Evolutionary conservation across 2,113 vertebrate species (phyloP).

Genomic region (Grammomys surdaster): DNA sequence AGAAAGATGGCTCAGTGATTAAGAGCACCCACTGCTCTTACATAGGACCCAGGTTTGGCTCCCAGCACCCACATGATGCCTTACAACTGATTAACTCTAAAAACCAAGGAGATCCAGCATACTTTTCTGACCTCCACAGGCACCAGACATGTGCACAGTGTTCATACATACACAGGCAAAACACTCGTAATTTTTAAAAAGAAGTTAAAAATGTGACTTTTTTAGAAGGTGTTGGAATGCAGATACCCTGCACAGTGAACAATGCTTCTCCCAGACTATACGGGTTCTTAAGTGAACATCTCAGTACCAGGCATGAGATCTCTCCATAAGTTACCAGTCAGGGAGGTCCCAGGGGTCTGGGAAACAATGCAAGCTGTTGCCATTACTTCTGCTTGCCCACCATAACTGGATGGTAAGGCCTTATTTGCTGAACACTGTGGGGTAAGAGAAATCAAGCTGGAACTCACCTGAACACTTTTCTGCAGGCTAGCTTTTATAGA

Average conservation of each 20-base stretch:
- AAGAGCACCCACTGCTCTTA: background rate
- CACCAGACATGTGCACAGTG: background rate
- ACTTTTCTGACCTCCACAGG: background rate
- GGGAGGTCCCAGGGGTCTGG: background rate
- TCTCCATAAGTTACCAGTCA: background rate
- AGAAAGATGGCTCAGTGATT: background rate
- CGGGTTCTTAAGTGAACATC: background rate
- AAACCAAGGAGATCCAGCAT: background rate
- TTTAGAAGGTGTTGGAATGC: background rate
- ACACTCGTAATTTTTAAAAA: background rate
- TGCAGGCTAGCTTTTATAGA: background rate
- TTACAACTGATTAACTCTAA: background rate
- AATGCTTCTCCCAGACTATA: background rate
- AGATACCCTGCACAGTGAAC: background rate
- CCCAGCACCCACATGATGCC: background rate
- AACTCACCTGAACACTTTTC: background rate
- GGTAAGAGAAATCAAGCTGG: background rate
- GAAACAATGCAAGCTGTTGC: background rate
- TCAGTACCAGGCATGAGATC: background rate
- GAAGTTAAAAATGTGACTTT: background rate
- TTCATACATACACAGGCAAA: background rate
- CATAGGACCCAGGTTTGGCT: background rate
- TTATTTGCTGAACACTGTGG: background rate
- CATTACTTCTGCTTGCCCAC: no score
- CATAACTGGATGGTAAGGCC: background rate